Evolutionary conservation across 2,113 vertebrate genomes (phyloP).

Genomic region (Perognathus longimembris): DNA sequence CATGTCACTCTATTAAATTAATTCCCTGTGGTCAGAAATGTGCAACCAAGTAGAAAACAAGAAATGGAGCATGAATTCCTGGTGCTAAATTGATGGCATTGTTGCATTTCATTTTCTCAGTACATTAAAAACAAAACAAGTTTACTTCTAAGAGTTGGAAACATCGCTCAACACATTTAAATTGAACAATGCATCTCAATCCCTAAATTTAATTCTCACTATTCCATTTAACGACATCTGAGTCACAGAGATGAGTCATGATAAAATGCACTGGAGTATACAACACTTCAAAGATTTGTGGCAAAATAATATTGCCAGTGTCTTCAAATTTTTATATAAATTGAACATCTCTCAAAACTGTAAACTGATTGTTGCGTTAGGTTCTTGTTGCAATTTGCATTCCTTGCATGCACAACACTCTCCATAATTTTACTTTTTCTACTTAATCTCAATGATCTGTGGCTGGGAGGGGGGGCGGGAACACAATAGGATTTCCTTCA

Average conservation of each 20-base stretch:
- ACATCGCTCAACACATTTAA: slow-evolving; percentile 39
- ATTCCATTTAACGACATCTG: not conserved
- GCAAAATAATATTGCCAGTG: slow-evolving; percentile 3
- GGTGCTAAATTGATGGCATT: slow-evolving; percentile 30
- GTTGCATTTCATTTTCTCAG: slow-evolving; percentile 48
- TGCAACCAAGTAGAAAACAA: not conserved
- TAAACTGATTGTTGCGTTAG: not conserved
- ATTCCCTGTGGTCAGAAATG: not conserved
- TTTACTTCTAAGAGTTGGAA: slow-evolving; percentile 32
- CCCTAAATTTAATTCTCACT: slow-evolving; percentile 14
- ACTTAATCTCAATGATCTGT: not conserved
- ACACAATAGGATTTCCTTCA: not conserved
- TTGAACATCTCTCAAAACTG: not conserved
- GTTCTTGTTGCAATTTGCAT: not conserved
- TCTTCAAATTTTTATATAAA: not conserved
- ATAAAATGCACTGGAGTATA: not conserved
- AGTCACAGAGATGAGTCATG: not conserved
- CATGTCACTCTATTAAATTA: not conserved
- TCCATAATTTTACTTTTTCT: not conserved
- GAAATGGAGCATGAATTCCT: not conserved
- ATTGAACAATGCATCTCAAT: not conserved
- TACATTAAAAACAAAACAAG: not conserved
- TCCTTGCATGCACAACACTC: not conserved
- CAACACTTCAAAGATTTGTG: not conserved
- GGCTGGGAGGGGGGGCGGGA: not conserved